phyloP scores from a whole-genome alignment of 2,888 invertebrate genomes.

The Torymus aiolomorphi region DNA sequence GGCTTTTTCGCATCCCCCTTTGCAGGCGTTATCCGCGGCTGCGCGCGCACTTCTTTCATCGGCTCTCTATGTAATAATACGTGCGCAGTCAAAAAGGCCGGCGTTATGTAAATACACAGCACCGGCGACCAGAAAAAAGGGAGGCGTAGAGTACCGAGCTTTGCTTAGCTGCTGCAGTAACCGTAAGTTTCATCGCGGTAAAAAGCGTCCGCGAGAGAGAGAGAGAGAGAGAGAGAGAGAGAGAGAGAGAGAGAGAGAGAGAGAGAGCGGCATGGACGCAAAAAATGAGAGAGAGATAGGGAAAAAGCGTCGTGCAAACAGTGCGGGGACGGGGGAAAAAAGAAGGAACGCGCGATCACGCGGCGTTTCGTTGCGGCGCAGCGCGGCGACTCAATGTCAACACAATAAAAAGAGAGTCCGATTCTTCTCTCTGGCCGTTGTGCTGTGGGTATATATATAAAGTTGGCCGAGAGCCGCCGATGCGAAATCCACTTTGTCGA shows the following conservation, averaged over 20 bases:
- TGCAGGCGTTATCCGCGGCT: not conserved
- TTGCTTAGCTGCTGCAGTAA: slow-evolving; percentile 26
- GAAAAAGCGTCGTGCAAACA: not conserved
- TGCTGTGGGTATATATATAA: not conserved
- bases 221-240: not conserved
- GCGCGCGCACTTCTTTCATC: not conserved
- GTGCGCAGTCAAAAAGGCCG: slow-evolving; percentile 18
- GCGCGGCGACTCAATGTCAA: slow-evolving; percentile 32
- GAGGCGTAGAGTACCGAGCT: slow-evolving; percentile 2
- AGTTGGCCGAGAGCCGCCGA: not conserved
- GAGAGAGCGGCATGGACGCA: not conserved
- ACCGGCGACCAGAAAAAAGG: slow-evolving; percentile 1
- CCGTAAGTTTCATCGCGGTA: slow-evolving; percentile 10
- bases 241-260: not conserved
- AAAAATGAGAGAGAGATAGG: not conserved
- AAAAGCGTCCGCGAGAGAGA: slow-evolving; percentile 17
- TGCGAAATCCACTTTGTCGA: slow-evolving; percentile 42
- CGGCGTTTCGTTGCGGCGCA: not conserved
- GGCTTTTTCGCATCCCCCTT: not conserved
- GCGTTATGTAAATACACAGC: slow-evolving; percentile 44
- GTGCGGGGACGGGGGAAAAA: not conserved
- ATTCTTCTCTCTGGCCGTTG: slow-evolving; percentile 8
- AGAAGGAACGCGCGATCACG: not conserved
- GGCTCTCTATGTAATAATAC: not conserved
- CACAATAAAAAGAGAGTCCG: slow-evolving; percentile 22